Evolutionary conservation across 2,888 invertebrate genomes (phyloP).

Genomic region (Andrena fulva): DNA sequence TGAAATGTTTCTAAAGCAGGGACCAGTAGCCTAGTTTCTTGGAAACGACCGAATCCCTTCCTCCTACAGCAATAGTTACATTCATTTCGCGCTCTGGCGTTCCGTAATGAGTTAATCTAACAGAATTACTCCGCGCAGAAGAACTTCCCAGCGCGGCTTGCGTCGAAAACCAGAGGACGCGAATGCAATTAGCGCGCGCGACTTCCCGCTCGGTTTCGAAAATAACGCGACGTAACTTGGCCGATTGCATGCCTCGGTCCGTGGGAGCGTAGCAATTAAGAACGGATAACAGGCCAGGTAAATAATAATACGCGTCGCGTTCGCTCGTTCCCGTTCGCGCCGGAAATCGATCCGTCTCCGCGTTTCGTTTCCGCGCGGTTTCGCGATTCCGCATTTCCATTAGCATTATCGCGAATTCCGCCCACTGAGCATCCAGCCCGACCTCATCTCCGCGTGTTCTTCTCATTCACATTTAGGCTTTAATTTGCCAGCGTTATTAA

Average conservation of each 20-base stretch:
- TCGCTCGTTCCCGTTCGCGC: background rate
- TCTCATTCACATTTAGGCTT: background rate
- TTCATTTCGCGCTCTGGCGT: background rate
- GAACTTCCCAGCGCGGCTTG: background rate
- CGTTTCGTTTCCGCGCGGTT: constrained; percentile 10
- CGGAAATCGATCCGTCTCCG: constrained; percentile 32
- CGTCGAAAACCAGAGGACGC: background rate
- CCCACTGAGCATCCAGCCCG: background rate
- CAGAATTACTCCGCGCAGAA: background rate
- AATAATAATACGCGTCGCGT: constrained; percentile 23
- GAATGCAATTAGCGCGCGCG: constrained; percentile 7
- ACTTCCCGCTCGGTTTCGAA: constrained; percentile 11
- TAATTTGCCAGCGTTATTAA: background rate
- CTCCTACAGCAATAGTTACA: background rate
- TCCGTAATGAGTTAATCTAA: background rate
- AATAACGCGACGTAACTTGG: constrained; percentile 7
- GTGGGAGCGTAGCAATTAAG: constrained; percentile 21
- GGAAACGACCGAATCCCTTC: background rate
- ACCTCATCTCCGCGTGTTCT: background rate
- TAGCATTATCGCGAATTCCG: background rate
- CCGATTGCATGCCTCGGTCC: constrained; percentile 20
- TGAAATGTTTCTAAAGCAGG: background rate
- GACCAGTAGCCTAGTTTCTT: background rate
- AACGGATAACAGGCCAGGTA: background rate
- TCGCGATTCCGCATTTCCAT: constrained; percentile 3